These are phyloP conservation scores for Nannobrachium achirus DNA, from an alignment of 2,113 vertebrate species.

Conservation along the genomic window DNA sequence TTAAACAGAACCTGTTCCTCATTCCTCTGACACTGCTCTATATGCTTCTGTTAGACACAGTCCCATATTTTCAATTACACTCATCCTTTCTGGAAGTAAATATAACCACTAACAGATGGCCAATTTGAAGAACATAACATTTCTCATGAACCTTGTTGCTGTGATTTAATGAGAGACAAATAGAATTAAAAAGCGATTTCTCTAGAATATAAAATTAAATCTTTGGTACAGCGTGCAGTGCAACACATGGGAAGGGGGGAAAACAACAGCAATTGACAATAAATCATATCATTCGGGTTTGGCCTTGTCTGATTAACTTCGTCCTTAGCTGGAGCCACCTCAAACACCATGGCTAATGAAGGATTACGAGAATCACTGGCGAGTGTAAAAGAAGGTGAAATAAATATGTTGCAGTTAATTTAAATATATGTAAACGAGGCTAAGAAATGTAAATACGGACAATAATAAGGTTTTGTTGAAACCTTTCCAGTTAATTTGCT, in stretches of 20 bases:
- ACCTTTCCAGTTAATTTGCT: slow-evolving; percentile 68
- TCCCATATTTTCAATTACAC: slow-evolving; percentile 22
- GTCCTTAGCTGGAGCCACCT: slow-evolving; percentile 56
- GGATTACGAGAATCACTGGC: slow-evolving; percentile 59
- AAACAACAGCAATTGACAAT: slow-evolving; percentile 39
- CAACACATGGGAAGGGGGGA: slow-evolving; percentile 9
- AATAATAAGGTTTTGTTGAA: slow-evolving; percentile 56
- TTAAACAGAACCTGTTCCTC: slow-evolving; percentile 25
- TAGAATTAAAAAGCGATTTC: slow-evolving; percentile 54
- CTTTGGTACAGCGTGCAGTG: slow-evolving; percentile 27
- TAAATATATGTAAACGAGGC: slow-evolving; percentile 71
- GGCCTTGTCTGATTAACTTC: slow-evolving; percentile 59
- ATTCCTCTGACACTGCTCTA: slow-evolving; percentile 21
- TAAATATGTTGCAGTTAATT: slow-evolving; percentile 75
- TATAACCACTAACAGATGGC: slow-evolving; percentile 32
- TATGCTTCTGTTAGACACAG: slow-evolving; percentile 30
- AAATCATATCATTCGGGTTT: slow-evolving; percentile 56
- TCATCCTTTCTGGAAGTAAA: slow-evolving; percentile 18
- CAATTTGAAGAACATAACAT: slow-evolving; percentile 10
- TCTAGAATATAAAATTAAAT: slow-evolving; percentile 49
- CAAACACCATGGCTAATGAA: slow-evolving; percentile 60
- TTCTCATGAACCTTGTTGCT: slow-evolving; percentile 24
- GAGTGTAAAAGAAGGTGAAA: slow-evolving; percentile 66
- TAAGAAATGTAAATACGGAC: slow-evolving; percentile 9
- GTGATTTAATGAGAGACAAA: slow-evolving; percentile 35